Evolutionary conservation across 92 coral and sea anemone genomes (phyloP).

Genomic region (Palythoa heliodiscus): DNA sequence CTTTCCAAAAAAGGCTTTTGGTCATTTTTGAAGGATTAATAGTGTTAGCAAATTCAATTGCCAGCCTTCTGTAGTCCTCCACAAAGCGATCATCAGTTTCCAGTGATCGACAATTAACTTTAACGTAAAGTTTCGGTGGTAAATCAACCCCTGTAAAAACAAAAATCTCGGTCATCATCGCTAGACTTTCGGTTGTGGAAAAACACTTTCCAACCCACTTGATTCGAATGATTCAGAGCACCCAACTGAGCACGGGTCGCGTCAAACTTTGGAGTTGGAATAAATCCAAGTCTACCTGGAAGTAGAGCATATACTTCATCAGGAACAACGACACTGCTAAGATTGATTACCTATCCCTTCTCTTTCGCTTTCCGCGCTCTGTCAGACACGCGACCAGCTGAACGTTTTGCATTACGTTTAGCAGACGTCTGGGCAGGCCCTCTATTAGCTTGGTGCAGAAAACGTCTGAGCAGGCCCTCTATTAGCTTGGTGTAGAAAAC

Average conservation of each 20-base stretch:
- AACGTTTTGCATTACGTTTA: neutral
- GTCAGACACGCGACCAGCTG: slow-evolving; percentile 1
- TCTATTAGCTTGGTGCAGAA: no score
- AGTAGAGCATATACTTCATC: slow-evolving; percentile 21
- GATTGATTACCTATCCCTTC: neutral
- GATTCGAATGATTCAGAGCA: slow-evolving; percentile 26
- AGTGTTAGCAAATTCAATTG: slow-evolving; percentile 13
- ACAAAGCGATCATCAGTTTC: slow-evolving; percentile 14
- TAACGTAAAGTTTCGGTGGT: neutral
- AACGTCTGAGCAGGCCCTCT: no score
- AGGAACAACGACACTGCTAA: slow-evolving; percentile 21
- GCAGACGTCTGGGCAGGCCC: no score
- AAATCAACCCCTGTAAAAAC: neutral
- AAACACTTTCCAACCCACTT: slow-evolving; percentile 33
- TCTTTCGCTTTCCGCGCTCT: neutral
- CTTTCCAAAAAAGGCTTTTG: neutral
- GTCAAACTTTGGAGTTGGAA: slow-evolving; percentile 12
- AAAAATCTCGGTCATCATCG: neutral
- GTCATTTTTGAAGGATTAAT: neutral
- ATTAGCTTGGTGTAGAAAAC: no score
- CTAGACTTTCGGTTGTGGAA: slow-evolving; percentile 1
- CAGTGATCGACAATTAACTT: neutral
- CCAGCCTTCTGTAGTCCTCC: slow-evolving; percentile 1
- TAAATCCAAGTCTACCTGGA: slow-evolving; percentile 1
- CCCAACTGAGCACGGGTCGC: slow-evolving; percentile 8